Evolutionary conservation across 2,888 invertebrate genomes (phyloP).

Genomic region (Cephus runcator): DNA sequence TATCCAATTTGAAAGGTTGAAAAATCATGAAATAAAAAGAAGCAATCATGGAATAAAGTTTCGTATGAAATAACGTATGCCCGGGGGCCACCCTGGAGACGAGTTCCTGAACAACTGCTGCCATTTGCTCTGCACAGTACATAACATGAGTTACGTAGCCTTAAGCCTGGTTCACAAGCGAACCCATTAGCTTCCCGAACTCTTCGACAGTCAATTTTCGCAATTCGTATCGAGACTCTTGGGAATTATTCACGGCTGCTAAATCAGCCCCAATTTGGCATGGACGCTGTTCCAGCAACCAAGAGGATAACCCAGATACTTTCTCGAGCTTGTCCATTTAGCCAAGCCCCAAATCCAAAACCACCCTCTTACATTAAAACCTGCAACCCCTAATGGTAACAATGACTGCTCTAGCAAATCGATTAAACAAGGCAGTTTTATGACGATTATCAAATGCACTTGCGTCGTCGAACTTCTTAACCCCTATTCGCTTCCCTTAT

Average conservation of each 20-base stretch:
- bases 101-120: not conserved
- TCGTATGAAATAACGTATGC: not conserved
- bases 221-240: not conserved
- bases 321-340: not conserved
- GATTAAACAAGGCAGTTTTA: not conserved
- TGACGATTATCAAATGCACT: not conserved
- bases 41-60: not conserved
- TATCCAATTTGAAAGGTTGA: not conserved
- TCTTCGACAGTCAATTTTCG: not conserved
- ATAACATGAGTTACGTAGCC: not conserved
- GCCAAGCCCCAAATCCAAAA: not conserved
- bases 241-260: not conserved
- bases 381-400: not conserved
- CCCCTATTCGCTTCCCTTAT: no score
- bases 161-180: not conserved
- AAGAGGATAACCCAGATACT: not conserved
- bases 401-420: not conserved
- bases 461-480: not conserved
- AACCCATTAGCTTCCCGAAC: not conserved
- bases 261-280: not conserved
- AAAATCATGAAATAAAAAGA: not conserved
- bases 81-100: not conserved
- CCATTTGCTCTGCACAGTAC: not conserved
- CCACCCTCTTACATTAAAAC: not conserved
- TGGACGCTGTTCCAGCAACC: not conserved